Base-by-base conservation (phyloP, 2,888 invertebrate genomes). In the Athetis lepigone region DNA sequence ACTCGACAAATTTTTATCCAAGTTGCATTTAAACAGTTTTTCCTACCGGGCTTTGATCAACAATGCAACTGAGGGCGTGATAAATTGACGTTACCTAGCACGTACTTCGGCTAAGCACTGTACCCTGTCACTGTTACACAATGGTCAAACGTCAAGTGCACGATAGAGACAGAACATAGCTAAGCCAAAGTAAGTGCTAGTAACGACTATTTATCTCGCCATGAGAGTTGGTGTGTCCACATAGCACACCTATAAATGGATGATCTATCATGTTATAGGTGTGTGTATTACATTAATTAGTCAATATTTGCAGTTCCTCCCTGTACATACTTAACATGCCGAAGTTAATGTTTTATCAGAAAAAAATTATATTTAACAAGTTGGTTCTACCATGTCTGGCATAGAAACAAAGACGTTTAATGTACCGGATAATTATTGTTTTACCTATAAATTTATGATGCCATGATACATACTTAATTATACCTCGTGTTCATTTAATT, bases 381-480 rank as follows among this genome's bases (percentile, higher is more conserved):
- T 45, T 43, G 52, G 52, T 45, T 51, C 45, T 25, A 43, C n/a
- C 21, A 33, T 63, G 66, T 7, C 19, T 25, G 23, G 19, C 23
- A 27, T 50, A n/a, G 45, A 70, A 23, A 56, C 46, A 56, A 51
- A 68, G 61, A 29, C 43, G 47, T 39, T 51, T 61, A 19, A 52
- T 43, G 29, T 43, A 33, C 11, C 11, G 9, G 40, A 46, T 43
- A 74, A 56, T 56, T 68, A 68, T 60, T 39, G 37, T 55, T 46
- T 33, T 33, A 33, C 13, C 13, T 13, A 33, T 33, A 4, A 33
- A 33, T 33, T 33, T 51, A 66, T 19, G 37, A 37, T 43, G 42
- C 45, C 43, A 54, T 36, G 51, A 39, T 33, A 46, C 23, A 43
- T 13, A 62, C 9, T 33, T 46, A 51, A 66, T 52, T 25, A 33